Percentiles rank a stretch among this genome's conserved stretches.
These are phyloP conservation scores for Andricus curvator DNA, from an alignment of 2,888 invertebrate species.

Conservation along the genomic window DNA sequence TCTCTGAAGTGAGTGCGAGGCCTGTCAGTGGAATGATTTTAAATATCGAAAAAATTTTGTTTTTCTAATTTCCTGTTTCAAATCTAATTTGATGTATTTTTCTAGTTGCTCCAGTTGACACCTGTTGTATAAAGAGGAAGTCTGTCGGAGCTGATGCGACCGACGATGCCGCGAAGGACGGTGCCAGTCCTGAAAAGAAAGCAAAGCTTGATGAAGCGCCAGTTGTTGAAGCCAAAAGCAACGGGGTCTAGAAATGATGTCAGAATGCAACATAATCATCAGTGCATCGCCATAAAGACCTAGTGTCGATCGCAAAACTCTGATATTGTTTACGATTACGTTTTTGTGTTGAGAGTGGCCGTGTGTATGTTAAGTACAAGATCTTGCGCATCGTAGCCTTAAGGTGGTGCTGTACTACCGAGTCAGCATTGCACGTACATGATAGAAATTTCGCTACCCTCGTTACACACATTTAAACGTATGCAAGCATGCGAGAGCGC, in stretches of 20 bases:
- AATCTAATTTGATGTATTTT: constrained; percentile 42
- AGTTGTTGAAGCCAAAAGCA: constrained; percentile 81
- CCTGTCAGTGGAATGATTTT: too few species aligned
- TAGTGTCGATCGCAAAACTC: constrained; percentile 56
- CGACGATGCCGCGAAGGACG: constrained; percentile 78
- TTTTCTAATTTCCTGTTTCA: background rate
- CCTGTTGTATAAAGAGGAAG: constrained; percentile 85
- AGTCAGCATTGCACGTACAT: constrained; percentile 48
- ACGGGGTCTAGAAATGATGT: constrained; percentile 72
- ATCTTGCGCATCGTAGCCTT: constrained; percentile 51
- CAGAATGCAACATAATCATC: constrained; percentile 66
- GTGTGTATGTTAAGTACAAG: constrained; percentile 58
- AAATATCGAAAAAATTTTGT: too few species aligned
- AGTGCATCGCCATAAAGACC: constrained; percentile 59
- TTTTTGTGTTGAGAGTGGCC: constrained; percentile 60
- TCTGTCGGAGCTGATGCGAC: constrained; percentile 79
- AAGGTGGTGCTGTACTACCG: constrained; percentile 50
- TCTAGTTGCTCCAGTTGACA: constrained; percentile 71
- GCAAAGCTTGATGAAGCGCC: constrained; percentile 84
- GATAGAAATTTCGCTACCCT: constrained; percentile 34
- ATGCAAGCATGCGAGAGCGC: constrained; percentile 26
- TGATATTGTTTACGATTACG: constrained; percentile 57
- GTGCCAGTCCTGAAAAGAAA: constrained; percentile 86
- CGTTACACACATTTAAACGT: constrained; percentile 39
- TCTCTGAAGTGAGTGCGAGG: too few species aligned